Evolutionary conservation across 1,140 invertebrate genomes (phyloP).

Genomic region (Venturia canescens): DNA sequence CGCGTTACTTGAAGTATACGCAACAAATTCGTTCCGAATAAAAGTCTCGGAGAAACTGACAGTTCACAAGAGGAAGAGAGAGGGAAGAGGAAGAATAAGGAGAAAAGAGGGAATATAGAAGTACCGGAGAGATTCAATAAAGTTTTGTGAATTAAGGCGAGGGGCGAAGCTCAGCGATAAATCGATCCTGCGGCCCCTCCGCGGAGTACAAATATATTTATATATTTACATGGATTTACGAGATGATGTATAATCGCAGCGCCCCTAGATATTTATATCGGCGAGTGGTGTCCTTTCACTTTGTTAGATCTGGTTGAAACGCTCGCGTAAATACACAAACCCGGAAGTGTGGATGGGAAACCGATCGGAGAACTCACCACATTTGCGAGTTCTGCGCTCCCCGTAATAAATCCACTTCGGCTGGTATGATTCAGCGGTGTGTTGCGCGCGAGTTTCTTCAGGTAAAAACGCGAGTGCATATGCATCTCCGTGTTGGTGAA

Average conservation of each 20-base stretch:
- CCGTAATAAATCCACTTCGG: conserved; percentile 34
- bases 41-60: not conserved
- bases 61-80: not conserved
- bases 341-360: conserved; percentile 39
- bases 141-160: conserved; percentile 54
- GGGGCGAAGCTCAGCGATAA: conserved; percentile 50
- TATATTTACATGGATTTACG: not conserved
- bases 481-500: not conserved
- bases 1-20: not conserved
- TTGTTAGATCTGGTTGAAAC: conserved; percentile 41
- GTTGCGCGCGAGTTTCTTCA: not conserved
- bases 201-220: conserved; percentile 4
- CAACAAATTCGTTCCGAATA: conserved; percentile 36
- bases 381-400: not conserved
- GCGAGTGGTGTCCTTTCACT: conserved; percentile 31
- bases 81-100: not conserved
- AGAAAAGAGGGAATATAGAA: not conserved
- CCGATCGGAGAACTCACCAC: conserved; percentile 9
- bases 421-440: conserved; percentile 17
- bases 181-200: conserved; percentile 48
- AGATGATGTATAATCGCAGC: not conserved
- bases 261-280: conserved; percentile 13
- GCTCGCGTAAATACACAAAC: conserved; percentile 38
- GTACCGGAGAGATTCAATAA: conserved; percentile 47
- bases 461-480: not conserved